phyloP scores from a whole-genome alignment of 2,888 invertebrate genomes.

The Ennomos erosarius region DNA sequence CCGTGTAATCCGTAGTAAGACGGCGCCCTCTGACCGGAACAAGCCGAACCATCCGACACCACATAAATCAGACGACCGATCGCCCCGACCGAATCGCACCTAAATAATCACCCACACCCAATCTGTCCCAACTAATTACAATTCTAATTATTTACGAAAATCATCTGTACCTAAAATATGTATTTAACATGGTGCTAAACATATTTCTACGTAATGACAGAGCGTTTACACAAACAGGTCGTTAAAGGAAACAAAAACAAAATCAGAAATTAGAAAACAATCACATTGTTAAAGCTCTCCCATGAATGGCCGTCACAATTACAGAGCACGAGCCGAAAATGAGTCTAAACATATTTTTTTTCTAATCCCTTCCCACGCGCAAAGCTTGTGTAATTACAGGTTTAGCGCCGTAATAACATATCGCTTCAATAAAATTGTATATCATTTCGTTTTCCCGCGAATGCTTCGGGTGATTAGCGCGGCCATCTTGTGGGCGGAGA shows the following conservation, averaged over 20 bases:
- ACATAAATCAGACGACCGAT: constrained; percentile 66
- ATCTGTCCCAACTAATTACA: constrained; percentile 26
- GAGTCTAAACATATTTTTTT: constrained; percentile 70
- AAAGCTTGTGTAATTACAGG: constrained; percentile 80
- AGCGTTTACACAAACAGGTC: constrained; percentile 39
- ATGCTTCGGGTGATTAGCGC: constrained; percentile 79
- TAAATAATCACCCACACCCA: constrained; percentile 34
- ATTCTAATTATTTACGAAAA: constrained; percentile 45
- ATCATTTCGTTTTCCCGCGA: constrained; percentile 82
- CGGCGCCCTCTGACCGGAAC: constrained; percentile 41
- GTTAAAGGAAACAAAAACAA: constrained; percentile 46
- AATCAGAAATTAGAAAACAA: constrained; percentile 65
- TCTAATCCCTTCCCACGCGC: constrained; percentile 84
- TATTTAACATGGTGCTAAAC: constrained; percentile 2
- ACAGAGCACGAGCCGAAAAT: constrained; percentile 78
- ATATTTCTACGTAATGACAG: constrained; percentile 6
- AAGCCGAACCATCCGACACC: constrained; percentile 51
- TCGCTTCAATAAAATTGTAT: constrained; percentile 84
- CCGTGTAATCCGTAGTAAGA: constrained; percentile 52
- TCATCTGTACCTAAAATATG: constrained; percentile 6
- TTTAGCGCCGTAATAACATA: constrained; percentile 81
- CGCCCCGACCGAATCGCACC: constrained; percentile 46
- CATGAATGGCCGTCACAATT: constrained; percentile 74
- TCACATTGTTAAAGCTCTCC: constrained; percentile 58
- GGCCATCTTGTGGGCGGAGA: constrained; percentile 83